Evolutionary conservation across 2,797 vertebrate genomes (phyloP), one percentile per base, ranked within the genome.

Genomic region (Cyprinodon diabolis): DNA sequence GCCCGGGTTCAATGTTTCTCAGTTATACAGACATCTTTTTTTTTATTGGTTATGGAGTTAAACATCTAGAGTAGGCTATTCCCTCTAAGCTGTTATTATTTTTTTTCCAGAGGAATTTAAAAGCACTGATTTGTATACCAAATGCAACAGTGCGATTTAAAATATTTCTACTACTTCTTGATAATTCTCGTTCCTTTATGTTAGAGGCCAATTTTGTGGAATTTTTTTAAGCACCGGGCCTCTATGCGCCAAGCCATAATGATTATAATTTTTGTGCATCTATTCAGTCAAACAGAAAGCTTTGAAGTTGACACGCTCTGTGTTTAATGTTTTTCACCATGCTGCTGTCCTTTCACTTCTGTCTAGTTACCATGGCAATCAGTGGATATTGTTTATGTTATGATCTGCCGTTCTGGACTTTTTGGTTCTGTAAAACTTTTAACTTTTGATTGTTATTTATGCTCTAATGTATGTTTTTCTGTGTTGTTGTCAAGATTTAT

Each of bases 291-390:
- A 77, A 84, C 73, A 76, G 80, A 79, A 66, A 69, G 79, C 82
- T 87, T 84, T 88, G 79, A 88, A 89, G 78, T 86, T 35, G 57
- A 80, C 83, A 78, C 68, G 77, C 80, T 83, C 66, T 83, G 73
- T 76, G 69, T 74, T 69, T 80, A 85, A 88, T 86, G 71, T 68
- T 49, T 76, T 25, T 65, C 69, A 23, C 66, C 57, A 62, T 72
- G 80, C 77, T 19, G 71, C 84, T 70, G 81, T 85, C 67, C 68
- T 69, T 65, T 82, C 88, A 83, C 78, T 76, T 84, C 82, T 43
- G 66, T 71, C 66, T 56, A 68, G 49, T 12, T 2, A 72, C 62
- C 2, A 21, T 71, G 68, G 76, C 75, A 76, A 72, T 86, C 79
- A 83, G 68, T 10, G 72, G 73, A 79, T 71, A 71, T 62, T 19